Conservation (phyloP, 2,888 invertebrate species). For the Diachrysia chrysitis region DNA sequence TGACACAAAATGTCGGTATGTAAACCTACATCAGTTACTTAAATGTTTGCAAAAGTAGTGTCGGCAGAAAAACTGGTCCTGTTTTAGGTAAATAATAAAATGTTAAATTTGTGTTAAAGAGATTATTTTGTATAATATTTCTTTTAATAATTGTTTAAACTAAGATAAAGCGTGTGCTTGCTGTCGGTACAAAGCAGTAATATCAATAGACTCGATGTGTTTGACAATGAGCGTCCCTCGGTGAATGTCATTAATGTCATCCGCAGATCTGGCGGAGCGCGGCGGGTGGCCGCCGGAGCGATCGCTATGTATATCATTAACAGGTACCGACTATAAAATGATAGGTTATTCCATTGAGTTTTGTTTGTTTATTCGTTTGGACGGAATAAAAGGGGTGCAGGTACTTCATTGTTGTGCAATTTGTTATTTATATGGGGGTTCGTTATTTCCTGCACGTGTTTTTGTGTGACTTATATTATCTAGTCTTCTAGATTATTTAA, state of each 20-base stretch:
- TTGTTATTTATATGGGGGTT: constrained; percentile 20
- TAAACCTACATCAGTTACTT: constrained; percentile 3
- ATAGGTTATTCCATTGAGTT: constrained; percentile 39
- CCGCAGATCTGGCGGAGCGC: constrained; percentile 64
- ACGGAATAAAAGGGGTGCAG: constrained; percentile 38
- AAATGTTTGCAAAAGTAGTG: constrained; percentile 2
- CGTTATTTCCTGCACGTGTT: background rate
- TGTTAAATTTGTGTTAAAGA: background rate
- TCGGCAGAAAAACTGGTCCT: background rate
- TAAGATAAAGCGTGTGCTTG: constrained; percentile 26
- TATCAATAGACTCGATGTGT: constrained; percentile 51
- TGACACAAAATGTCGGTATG: constrained; percentile 3
- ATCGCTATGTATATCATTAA: constrained; percentile 44
- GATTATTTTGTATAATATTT: background rate
- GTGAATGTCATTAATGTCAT: constrained; percentile 76
- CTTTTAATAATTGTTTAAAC: background rate
- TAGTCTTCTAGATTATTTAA: background rate
- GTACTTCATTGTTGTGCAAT: constrained; percentile 39
- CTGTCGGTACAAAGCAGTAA: constrained; percentile 26
- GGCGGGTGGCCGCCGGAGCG: constrained; percentile 50
- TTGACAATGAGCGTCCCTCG: constrained; percentile 66
- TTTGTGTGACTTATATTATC: background rate
- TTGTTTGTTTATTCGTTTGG: constrained; percentile 35
- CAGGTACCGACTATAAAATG: constrained; percentile 42
- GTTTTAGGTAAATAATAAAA: background rate